Percentiles rank a stretch among this genome's conserved stretches.
phyloP scores from a whole-genome alignment of 2,888 invertebrate genomes.

The Leptarthrus brevirostris region DNA sequence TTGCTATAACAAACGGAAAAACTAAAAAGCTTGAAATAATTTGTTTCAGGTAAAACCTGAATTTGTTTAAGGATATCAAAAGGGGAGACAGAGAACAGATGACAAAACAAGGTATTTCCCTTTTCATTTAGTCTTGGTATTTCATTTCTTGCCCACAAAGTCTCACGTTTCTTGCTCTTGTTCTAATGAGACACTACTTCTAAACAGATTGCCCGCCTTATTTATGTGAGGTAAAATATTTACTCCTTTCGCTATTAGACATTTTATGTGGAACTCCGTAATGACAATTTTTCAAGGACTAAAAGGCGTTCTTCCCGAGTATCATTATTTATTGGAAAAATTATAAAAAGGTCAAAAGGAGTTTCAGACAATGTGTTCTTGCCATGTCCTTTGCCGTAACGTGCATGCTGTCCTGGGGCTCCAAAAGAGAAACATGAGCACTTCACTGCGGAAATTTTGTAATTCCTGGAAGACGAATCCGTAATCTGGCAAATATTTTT shows the following conservation, averaged over 20 bases:
- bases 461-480: not conserved
- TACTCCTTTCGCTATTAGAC: slow-evolving; percentile 13
- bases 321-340: slow-evolving; percentile 7
- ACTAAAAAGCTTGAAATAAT: slow-evolving; percentile 34
- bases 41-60: slow-evolving; percentile 5
- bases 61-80: not conserved
- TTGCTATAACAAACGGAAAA: slow-evolving; percentile 29
- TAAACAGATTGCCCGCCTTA: not conserved
- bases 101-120: not conserved
- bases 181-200: slow-evolving; percentile 8
- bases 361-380: slow-evolving; percentile 5
- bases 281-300: not conserved
- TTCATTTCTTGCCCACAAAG: slow-evolving; percentile 12
- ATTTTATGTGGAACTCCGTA: slow-evolving; percentile 1
- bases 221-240: slow-evolving; percentile 8
- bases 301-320: not conserved
- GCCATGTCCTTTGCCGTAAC: no score
- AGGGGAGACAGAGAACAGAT: not conserved
- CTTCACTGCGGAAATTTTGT: slow-evolving; percentile 32
- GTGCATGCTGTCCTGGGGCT: not conserved
- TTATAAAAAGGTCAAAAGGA: not conserved
- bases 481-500: slow-evolving; percentile 1
- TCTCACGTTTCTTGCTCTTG: slow-evolving; percentile 9
- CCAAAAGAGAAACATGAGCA: not conserved
- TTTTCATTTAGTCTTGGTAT: slow-evolving; percentile 16